phyloP scores from a whole-genome alignment of 1,140 invertebrate species.

The Lamellibrachia luymesi region DNA sequence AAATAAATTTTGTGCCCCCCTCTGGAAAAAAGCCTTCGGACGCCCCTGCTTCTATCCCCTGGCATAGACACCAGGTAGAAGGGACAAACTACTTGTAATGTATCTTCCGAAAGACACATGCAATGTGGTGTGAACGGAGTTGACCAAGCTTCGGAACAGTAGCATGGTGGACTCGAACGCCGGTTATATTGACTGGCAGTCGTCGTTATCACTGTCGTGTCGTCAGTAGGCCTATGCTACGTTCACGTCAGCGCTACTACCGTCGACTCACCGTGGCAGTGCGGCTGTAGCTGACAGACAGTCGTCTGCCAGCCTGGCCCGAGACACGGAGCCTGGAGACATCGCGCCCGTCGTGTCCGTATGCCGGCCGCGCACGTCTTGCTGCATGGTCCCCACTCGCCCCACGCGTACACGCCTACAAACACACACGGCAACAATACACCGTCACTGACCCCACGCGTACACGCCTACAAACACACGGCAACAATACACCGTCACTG shows the following conservation, averaged over 20 bases:
- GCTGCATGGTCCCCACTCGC: constrained; percentile 82
- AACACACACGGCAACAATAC: constrained; percentile 4
- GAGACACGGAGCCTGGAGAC: not conserved
- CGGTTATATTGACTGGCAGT: too few relatives aligned
- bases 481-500: not conserved
- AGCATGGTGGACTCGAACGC: too few relatives aligned
- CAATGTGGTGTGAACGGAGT: too few relatives aligned
- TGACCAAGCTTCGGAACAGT: too few relatives aligned
- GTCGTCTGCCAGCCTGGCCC: not conserved
- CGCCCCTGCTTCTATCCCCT: too few relatives aligned
- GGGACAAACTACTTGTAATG: too few relatives aligned
- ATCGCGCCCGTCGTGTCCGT: constrained; percentile 62
- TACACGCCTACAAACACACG: not conserved
- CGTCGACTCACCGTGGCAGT: not conserved
- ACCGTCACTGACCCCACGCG: not conserved
- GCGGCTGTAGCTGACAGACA: not conserved
- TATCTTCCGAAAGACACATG: too few relatives aligned
- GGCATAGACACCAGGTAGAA: too few relatives aligned
- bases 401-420: constrained; percentile 47
- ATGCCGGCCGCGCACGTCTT: constrained; percentile 83
- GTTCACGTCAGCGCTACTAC: not conserved
- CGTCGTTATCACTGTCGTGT: too few relatives aligned
- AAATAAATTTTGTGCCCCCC: too few relatives aligned
- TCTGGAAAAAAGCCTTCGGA: too few relatives aligned
- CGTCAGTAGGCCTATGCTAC: too few relatives aligned